A percentile compares a stretch with the other conserved stretches of the same genome.
These are phyloP conservation scores for Apantesis nais DNA, from an alignment of 2,888 invertebrate genomes.

Conservation along the genomic window DNA sequence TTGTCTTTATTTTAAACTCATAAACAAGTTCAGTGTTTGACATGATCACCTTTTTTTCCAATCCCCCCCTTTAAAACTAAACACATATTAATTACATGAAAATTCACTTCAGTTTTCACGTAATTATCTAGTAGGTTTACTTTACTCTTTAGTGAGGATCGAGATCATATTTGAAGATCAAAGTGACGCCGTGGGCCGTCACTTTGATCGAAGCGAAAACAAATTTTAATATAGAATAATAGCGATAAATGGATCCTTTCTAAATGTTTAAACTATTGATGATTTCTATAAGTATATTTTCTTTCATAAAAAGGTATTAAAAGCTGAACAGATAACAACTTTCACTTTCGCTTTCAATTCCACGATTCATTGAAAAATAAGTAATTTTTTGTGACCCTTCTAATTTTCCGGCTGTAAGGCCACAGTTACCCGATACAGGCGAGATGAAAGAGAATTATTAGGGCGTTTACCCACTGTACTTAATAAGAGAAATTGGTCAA, in stretches of 20 bases:
- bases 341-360: conserved; percentile 47
- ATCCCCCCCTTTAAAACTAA: neutral
- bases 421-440: conserved; percentile 42
- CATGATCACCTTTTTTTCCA: too few relatives aligned
- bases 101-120: neutral
- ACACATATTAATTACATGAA: neutral
- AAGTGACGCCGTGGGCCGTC: neutral
- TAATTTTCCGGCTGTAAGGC: conserved; percentile 59
- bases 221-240: too few relatives aligned
- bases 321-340: conserved; percentile 44
- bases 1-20: neutral
- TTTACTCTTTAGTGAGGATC: neutral
- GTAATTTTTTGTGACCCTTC: conserved; percentile 44
- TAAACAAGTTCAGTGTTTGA: neutral
- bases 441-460: conserved; percentile 18
- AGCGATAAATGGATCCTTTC: neutral
- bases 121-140: neutral
- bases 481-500: neutral
- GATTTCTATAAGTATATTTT: neutral
- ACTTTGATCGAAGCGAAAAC: neutral
- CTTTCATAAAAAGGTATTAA: conserved; percentile 27
- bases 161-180: neutral
- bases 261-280: neutral
- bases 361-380: conserved; percentile 57
- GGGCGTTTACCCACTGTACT: neutral